Evolutionary conservation across 1,140 invertebrate species (phyloP).

Genomic region (Zaprionus taronus): DNA sequence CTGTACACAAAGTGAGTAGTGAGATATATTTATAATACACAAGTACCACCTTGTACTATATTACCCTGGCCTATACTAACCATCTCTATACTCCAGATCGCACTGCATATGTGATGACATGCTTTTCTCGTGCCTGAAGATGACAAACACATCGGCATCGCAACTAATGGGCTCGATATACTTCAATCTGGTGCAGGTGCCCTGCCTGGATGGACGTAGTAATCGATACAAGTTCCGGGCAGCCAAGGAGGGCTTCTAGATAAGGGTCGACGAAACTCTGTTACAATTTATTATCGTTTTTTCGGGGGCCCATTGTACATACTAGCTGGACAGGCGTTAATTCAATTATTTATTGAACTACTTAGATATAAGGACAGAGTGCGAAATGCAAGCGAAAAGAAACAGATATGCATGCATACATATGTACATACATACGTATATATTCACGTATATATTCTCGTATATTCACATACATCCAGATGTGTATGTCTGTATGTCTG

Average conservation of each 20-base stretch:
- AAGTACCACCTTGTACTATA: background rate
- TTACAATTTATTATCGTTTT: constrained; percentile 29
- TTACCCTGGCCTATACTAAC: background rate
- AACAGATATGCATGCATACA: constrained; percentile 8
- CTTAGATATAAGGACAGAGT: constrained; percentile 27
- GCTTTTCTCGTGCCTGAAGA: constrained; percentile 92
- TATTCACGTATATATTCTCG: no score
- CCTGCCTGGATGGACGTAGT: constrained; percentile 89
- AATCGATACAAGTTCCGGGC: constrained; percentile 75
- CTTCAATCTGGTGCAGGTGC: constrained; percentile 92
- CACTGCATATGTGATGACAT: constrained; percentile 94
- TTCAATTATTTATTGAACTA: constrained; percentile 57
- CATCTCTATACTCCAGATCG: constrained; percentile 85
- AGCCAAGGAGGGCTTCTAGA: constrained; percentile 79
- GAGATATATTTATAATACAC: background rate
- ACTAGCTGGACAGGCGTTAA: constrained; percentile 27
- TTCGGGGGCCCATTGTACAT: constrained; percentile 28
- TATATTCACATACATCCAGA: background rate
- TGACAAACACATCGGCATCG: constrained; percentile 87
- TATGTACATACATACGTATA: background rate
- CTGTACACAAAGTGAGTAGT: constrained; percentile 91
- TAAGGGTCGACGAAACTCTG: background rate
- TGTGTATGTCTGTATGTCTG: background rate
- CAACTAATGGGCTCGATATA: constrained; percentile 94
- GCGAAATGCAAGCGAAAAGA: background rate